Conservation (phyloP, 1,140 invertebrate genomes). For the Cydia amplana region DNA sequence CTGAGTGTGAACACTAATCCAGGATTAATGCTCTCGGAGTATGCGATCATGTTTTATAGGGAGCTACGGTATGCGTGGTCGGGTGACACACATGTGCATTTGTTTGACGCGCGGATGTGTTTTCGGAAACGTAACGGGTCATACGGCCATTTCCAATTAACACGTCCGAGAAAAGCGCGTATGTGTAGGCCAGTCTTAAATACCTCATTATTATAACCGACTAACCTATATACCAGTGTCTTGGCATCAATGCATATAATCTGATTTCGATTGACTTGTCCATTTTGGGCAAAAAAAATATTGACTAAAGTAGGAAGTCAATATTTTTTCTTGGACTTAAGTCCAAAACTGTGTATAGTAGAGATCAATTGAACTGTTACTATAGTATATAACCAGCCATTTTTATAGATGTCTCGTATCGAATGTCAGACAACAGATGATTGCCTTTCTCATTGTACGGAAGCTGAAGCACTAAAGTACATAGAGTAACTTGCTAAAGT, state of each 20-base stretch:
- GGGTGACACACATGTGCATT: conserved; percentile 71
- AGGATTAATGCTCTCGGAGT: conserved; percentile 43
- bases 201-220: background rate
- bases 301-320: no score
- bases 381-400: background rate
- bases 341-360: background rate
- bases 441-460: no score
- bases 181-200: conserved; percentile 51
- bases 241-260: no score
- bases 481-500: no score
- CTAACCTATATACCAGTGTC: background rate
- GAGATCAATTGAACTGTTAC: background rate
- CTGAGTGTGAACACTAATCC: conserved; percentile 47
- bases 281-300: no score
- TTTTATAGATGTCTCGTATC: background rate
- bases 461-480: no score
- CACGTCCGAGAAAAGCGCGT: conserved; percentile 46
- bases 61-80: conserved; percentile 37
- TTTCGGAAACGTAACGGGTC: conserved; percentile 73
- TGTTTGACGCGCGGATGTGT: conserved; percentile 63
- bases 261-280: background rate
- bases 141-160: conserved; percentile 66
- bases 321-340: no score
- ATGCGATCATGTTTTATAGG: conserved; percentile 58
- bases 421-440: background rate